Evolutionary conservation across 2,113 vertebrate species (phyloP).

Genomic region (Scolopax mira): DNA sequence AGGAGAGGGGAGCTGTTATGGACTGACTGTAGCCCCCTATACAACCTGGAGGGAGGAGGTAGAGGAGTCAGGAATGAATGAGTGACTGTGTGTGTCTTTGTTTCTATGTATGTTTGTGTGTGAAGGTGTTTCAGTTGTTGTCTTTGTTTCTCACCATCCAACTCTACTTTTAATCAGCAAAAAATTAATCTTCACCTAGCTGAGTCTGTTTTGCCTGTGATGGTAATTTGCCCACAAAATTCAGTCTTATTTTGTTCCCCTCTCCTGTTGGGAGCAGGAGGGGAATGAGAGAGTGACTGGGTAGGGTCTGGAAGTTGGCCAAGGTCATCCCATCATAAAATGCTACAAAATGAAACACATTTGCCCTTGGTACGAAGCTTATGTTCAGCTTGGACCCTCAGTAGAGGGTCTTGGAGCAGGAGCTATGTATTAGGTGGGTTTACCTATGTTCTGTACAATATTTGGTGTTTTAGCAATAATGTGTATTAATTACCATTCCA

Average conservation of each 20-base stretch:
- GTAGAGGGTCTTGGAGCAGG: neutral
- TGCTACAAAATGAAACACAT: neutral
- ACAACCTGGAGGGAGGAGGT: accelerated
- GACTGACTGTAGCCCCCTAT: neutral
- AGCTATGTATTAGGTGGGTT: neutral
- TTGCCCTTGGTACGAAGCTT: neutral
- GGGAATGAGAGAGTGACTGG: neutral
- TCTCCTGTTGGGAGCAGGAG: neutral
- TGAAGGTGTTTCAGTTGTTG: neutral
- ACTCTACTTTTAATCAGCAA: neutral
- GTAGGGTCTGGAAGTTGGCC: neutral
- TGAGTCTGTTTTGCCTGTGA: neutral
- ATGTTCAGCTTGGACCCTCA: neutral
- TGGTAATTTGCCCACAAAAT: neutral
- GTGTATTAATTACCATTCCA: neutral
- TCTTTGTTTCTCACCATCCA: neutral
- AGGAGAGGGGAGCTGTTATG: neutral
- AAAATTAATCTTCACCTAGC: neutral
- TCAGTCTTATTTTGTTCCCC: neutral
- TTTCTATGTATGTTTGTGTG: neutral
- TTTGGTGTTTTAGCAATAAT: neutral
- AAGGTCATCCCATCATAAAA: neutral
- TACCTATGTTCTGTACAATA: neutral
- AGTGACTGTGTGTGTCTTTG: neutral
- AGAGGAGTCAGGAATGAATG: neutral